These are phyloP conservation scores for Muricea muricata DNA, from an alignment of 92 coral and sea anemone genomes.

Conservation along the genomic window DNA sequence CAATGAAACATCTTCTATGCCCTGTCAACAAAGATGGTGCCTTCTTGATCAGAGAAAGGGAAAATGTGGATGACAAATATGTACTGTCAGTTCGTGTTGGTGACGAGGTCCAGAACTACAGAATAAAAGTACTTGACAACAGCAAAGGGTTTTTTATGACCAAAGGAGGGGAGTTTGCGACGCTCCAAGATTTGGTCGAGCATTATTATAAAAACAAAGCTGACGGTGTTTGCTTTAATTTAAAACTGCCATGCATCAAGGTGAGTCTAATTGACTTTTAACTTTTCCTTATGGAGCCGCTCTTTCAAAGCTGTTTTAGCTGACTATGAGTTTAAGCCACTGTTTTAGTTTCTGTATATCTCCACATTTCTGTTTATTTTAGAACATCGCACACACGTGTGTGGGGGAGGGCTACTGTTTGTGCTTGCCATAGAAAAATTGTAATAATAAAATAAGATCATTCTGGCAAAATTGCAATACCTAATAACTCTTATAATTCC, in stretches of 20 bases:
- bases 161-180: slow-evolving; percentile 62
- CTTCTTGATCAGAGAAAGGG: slow-evolving; percentile 35
- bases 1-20: neutral
- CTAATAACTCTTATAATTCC: neutral
- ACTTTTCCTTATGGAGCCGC: no score
- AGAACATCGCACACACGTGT: no score
- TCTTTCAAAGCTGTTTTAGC: no score
- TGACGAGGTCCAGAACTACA: slow-evolving; percentile 5
- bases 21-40: slow-evolving; percentile 19
- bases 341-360: no score
- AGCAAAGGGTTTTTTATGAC: slow-evolving; percentile 80
- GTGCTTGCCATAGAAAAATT: no score
- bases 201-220: slow-evolving; percentile 70
- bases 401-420: no score
- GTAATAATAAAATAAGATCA: no score
- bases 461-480: neutral
- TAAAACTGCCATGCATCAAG: slow-evolving; percentile 78
- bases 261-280: slow-evolving; percentile 51
- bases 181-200: slow-evolving; percentile 78
- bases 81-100: slow-evolving; percentile 16
- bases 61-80: neutral
- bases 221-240: slow-evolving; percentile 85
- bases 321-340: no score
- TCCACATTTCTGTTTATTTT: no score
- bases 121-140: slow-evolving; percentile 10